Conservation (phyloP, 1,140 invertebrate species). For the Plectrocnemia conspersa region DNA sequence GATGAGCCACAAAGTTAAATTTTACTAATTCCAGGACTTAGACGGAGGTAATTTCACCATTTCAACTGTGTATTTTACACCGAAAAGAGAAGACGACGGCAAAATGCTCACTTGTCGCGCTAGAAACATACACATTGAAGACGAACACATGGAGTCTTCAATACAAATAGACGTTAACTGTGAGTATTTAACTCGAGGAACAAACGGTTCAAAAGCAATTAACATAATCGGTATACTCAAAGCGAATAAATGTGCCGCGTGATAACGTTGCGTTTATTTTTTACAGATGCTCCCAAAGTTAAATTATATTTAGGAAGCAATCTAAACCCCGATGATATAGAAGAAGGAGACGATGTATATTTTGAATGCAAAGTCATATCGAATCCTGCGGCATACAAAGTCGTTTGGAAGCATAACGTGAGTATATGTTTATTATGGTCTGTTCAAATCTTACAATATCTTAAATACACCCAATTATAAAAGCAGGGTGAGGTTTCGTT, state of each 20-base stretch:
- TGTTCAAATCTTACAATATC: no score
- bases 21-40: slow-evolving; percentile 55
- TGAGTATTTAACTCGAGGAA: slow-evolving; percentile 55
- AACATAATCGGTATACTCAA: neutral
- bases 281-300: slow-evolving; percentile 70
- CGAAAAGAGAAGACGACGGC: slow-evolving; percentile 68
- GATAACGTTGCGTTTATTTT: slow-evolving; percentile 36
- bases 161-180: slow-evolving; percentile 80
- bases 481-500: no score
- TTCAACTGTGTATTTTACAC: slow-evolving; percentile 64
- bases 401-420: slow-evolving; percentile 89
- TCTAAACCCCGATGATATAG: slow-evolving; percentile 81
- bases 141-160: slow-evolving; percentile 67
- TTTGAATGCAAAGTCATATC: slow-evolving; percentile 83
- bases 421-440: no score
- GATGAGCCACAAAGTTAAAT: neutral
- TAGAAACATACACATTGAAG: slow-evolving; percentile 69
- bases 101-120: slow-evolving; percentile 74
- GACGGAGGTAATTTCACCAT: slow-evolving; percentile 69
- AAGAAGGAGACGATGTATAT: slow-evolving; percentile 86
- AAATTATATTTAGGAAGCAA: slow-evolving; percentile 72
- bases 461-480: no score
- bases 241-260: slow-evolving; percentile 14
- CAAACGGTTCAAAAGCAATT: neutral
- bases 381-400: slow-evolving; percentile 82